Evolutionary conservation across 2,113 vertebrate genomes (phyloP).

Genomic region (Leucopsar rothschildi): DNA sequence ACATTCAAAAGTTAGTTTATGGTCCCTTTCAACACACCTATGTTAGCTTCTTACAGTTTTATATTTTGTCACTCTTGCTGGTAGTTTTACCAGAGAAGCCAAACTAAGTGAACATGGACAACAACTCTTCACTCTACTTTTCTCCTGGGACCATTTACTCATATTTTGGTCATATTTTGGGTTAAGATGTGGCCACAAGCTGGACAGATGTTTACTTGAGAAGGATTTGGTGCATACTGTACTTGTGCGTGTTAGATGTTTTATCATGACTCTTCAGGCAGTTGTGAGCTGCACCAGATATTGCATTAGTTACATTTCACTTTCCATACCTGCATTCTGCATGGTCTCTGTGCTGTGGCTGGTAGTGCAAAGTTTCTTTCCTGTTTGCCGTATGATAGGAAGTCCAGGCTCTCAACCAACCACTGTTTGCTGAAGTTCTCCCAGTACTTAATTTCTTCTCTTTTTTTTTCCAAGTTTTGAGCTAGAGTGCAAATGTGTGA

Average conservation of each 20-base stretch:
- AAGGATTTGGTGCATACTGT: background rate
- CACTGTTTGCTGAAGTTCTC: background rate
- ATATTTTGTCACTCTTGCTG: background rate
- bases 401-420: background rate
- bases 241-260: background rate
- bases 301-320: background rate
- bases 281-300: background rate
- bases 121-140: background rate
- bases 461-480: background rate
- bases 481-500: background rate
- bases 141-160: background rate
- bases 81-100: background rate
- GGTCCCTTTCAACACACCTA: background rate
- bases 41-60: background rate
- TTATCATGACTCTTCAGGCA: background rate
- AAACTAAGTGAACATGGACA: background rate
- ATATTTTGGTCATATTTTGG: background rate
- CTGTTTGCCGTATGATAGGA: background rate
- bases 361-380: background rate
- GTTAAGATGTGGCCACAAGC: background rate
- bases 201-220: background rate
- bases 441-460: background rate
- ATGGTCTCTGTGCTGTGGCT: rapidly evolving
- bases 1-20: background rate
- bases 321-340: background rate